Conservation (phyloP, 2,113 vertebrate genomes). For the Phasianus colchicus region DNA sequence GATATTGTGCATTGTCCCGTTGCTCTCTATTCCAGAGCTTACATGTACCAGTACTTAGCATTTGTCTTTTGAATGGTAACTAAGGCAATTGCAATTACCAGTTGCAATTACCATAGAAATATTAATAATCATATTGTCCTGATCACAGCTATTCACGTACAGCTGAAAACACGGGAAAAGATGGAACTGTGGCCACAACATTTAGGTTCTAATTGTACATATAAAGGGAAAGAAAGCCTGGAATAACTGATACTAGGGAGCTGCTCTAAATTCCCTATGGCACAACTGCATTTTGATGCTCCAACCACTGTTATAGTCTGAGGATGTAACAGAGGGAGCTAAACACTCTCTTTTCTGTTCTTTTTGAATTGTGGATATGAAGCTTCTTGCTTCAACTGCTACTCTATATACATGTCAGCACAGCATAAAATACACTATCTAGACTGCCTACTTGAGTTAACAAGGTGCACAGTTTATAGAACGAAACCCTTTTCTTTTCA, state of each 20-base stretch:
- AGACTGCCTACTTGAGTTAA: not conserved
- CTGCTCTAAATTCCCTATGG: not conserved
- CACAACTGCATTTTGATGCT: not conserved
- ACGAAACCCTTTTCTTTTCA: not conserved
- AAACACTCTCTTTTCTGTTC: constrained; percentile 13
- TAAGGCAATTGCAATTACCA: not conserved
- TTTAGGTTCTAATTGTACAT: fast-evolving
- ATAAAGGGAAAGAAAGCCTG: not conserved
- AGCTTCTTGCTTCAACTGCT: constrained; percentile 25
- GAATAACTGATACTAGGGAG: not conserved
- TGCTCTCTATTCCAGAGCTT: not conserved
- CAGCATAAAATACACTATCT: constrained; percentile 13
- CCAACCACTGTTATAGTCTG: not conserved
- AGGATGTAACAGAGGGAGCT: not conserved
- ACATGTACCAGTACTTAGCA: not conserved
- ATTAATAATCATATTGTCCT: not conserved
- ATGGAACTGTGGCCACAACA: not conserved
- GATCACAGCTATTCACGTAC: not conserved
- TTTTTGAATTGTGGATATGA: not conserved
- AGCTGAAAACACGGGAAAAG: not conserved
- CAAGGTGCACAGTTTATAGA: not conserved
- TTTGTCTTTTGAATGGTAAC: not conserved
- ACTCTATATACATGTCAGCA: not conserved
- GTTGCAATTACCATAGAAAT: not conserved
- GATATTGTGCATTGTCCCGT: not conserved